These are phyloP conservation scores for Pogoniulus pusillus DNA, from an alignment of 2,797 vertebrate species.

Conservation along the genomic window DNA sequence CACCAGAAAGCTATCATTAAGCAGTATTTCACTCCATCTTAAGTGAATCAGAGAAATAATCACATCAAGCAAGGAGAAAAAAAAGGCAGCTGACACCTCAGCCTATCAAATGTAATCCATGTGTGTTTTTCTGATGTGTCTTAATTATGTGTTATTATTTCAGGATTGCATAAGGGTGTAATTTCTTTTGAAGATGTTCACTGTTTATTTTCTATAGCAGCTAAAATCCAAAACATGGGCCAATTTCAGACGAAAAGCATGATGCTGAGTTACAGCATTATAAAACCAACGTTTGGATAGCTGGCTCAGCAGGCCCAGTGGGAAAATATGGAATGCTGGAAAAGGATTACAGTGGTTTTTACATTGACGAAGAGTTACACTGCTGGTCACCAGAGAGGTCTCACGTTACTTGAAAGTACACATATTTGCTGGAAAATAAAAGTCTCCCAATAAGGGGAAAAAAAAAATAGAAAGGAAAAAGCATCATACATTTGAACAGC, in stretches of 20 bases:
- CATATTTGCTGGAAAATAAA: slow-evolving; percentile 54
- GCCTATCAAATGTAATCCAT: slow-evolving; percentile 3
- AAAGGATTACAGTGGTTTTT: slow-evolving; percentile 53
- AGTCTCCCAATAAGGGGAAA: neutral
- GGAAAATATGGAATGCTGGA: slow-evolving; percentile 54
- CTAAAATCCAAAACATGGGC: slow-evolving; percentile 20
- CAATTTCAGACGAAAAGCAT: slow-evolving; percentile 30
- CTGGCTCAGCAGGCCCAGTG: slow-evolving; percentile 19
- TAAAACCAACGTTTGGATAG: slow-evolving; percentile 8
- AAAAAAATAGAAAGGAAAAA: neutral
- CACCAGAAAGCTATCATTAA: neutral
- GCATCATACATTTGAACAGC: slow-evolving; percentile 51
- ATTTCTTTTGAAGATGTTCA: slow-evolving; percentile 29
- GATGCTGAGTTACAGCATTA: neutral
- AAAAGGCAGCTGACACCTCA: slow-evolving; percentile 12
- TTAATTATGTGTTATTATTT: slow-evolving; percentile 35
- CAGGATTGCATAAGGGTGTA: slow-evolving; percentile 30
- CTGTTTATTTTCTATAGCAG: slow-evolving; percentile 34
- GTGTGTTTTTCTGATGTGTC: neutral
- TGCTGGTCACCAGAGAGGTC: slow-evolving; percentile 53
- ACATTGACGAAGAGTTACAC: slow-evolving; percentile 44
- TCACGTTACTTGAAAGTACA: slow-evolving; percentile 54
- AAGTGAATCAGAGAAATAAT: slow-evolving; percentile 33
- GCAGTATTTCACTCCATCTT: neutral
- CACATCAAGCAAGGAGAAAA: neutral